These are phyloP conservation scores for Leptodactylus fallax DNA, from an alignment of 2,797 vertebrate species.

Conservation along the genomic window DNA sequence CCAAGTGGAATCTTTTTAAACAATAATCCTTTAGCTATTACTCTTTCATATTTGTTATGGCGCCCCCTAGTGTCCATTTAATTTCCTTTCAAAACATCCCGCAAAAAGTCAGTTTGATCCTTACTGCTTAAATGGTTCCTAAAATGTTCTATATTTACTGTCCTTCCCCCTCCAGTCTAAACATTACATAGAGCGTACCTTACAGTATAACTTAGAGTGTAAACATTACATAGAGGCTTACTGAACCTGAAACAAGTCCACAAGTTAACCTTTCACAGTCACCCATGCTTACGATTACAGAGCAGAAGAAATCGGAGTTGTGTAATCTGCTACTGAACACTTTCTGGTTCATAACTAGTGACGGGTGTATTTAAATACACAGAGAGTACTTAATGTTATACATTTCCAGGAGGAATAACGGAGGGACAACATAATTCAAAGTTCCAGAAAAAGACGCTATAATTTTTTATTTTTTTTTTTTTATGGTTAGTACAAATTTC, in stretches of 20 bases:
- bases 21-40: no score
- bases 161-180: neutral
- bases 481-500: no score
- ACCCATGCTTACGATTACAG: neutral
- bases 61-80: neutral
- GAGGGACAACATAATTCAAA: no score
- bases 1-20: no score
- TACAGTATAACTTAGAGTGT: conserved; percentile 27
- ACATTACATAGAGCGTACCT: conserved; percentile 12
- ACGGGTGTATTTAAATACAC: no score
- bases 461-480: no score
- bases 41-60: neutral
- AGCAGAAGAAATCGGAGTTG: neutral
- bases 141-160: neutral
- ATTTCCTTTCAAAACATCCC: neutral
- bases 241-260: conserved; percentile 7
- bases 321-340: neutral
- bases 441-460: no score
- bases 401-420: no score
- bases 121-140: neutral
- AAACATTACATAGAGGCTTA: conserved; percentile 34
- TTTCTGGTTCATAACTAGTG: neutral
- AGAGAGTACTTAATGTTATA: no score
- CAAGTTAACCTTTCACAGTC: neutral
- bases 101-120: neutral